Base-by-base conservation (phyloP, 2,888 invertebrate species). In the Ceraclea dissimilis region DNA sequence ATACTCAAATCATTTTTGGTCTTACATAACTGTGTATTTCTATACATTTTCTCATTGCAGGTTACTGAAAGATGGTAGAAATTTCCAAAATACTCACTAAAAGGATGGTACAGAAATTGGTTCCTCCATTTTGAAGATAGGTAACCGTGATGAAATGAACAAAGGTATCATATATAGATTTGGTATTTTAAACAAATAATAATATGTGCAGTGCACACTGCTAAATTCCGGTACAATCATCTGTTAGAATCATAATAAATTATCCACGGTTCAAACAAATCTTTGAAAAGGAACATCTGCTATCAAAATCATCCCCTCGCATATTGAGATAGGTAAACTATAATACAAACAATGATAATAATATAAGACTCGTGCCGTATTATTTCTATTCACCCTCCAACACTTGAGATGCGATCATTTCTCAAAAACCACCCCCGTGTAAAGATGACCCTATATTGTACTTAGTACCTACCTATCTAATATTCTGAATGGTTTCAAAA, bases 381-480 rank as follows among this genome's bases (percentile, higher is more conserved):
- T 19, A 47, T 43, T 13, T 43, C 43, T 43, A 47, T 18, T 26
- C 47, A 11, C 47, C 47, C 22, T 49, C 2, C 18, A 10, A 20
- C 50, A 16, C 19, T 51, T 46, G n/a, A 26, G 50, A 46, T 51
- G 18, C 26, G 50, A 55, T 55, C 55, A 55, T 50, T 55, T 55
- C 55, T 55, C 50, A 44, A 55, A 39, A 39, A 51, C 51, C 43
- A 55, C 50, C 50, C 50, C 39, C 22, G 26, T 46, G 19, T 33
- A 46, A 55, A 13, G 50, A 44, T 51, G 50, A 55, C 55, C 55
- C 55, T 50, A 17, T 10, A 26, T 26, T 26, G 26, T 26, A 26
- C 5, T 4, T 26, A 26, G 26, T 26, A 26, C 26, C 5, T 26
- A 26, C 4, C 5, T 26, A 26, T 26, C 10, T 26, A 26, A 10